Conservation (phyloP, 2,888 invertebrate genomes). For the Eremobia ochroleuca region DNA sequence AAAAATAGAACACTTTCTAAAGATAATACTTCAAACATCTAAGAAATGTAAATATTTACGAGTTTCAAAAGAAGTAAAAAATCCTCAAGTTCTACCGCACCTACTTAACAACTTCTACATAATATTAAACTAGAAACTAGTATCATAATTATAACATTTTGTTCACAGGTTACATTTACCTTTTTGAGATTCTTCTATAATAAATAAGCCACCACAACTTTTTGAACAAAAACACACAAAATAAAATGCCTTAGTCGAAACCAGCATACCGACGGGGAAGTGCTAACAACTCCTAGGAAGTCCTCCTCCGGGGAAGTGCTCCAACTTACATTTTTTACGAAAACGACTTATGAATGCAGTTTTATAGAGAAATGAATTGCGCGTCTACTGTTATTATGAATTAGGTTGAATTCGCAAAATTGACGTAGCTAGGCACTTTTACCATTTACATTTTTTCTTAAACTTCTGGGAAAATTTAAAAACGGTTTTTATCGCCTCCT, state of each 20-base stretch:
- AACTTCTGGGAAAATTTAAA: no score
- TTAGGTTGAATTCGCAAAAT: no score
- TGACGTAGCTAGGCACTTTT: no score
- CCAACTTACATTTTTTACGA: no score
- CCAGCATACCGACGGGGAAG: no score
- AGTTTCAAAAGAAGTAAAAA: not conserved
- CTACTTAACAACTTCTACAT: constrained; percentile 4
- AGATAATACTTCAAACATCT: not conserved
- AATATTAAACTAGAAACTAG: constrained; percentile 6
- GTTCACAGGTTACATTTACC: constrained; percentile 15
- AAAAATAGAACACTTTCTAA: not conserved
- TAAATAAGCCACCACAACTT: constrained; percentile 1
- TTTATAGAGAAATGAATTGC: no score
- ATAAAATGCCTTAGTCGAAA: not conserved
- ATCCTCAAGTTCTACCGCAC: not conserved
- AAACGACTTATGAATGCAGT: no score
- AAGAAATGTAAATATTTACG: not conserved
- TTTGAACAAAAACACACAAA: not conserved
- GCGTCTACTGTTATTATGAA: no score
- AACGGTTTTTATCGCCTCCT: no score
- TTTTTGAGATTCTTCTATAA: constrained; percentile 25
- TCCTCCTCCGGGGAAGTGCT: no score
- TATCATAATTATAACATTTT: constrained; percentile 3
- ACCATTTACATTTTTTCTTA: no score
- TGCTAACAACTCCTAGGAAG: no score